These are phyloP conservation scores for Ptychobarbus kaznakovi DNA, from an alignment of 2,797 vertebrate genomes.

Conservation along the genomic window DNA sequence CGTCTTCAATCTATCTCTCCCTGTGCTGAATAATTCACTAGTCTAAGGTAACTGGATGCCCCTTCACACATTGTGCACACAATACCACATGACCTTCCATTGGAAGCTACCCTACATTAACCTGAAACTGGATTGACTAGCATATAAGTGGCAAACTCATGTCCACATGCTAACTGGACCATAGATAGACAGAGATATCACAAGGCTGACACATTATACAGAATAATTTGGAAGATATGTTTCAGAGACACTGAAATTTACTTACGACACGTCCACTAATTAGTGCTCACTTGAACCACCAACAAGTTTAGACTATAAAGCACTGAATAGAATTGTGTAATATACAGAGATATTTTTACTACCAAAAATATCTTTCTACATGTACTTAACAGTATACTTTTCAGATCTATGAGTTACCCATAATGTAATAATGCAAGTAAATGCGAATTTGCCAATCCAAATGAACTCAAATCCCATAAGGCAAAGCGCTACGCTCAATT, in stretches of 20 bases:
- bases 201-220: background rate
- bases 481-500: background rate
- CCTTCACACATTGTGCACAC: conserved; percentile 61
- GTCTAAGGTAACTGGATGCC: conserved; percentile 72
- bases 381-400: background rate
- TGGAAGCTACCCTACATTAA: conserved; percentile 20
- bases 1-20: conserved; percentile 75
- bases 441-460: background rate
- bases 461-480: background rate
- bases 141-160: conserved; percentile 6
- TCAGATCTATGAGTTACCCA: background rate
- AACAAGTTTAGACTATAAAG: background rate
- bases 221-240: background rate
- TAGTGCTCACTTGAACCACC: background rate
- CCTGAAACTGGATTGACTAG: background rate
- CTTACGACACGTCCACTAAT: background rate
- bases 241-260: background rate
- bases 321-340: background rate
- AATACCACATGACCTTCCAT: conserved; percentile 28
- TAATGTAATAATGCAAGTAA: background rate
- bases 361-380: background rate
- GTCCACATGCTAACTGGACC: background rate
- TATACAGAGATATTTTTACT: background rate
- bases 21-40: conserved; percentile 81
- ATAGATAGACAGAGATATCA: background rate